Conservation (phyloP, 2,888 invertebrate genomes). For the Morpho helenor region DNA sequence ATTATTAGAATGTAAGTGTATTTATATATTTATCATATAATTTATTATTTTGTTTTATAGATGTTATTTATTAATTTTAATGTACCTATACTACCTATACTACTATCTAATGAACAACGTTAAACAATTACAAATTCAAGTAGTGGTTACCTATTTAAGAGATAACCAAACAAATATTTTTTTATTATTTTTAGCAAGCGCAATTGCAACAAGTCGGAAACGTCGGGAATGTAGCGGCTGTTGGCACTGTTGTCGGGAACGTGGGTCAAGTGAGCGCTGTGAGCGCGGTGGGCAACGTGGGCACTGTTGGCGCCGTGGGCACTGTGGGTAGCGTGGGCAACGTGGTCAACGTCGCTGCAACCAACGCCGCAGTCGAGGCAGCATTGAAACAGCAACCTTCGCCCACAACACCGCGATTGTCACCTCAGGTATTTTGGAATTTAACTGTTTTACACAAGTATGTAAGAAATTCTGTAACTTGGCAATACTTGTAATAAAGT, state of each 20-base stretch:
- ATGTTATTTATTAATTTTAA: no score
- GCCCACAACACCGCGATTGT: conserved; percentile 61
- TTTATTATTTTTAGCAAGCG: conserved; percentile 79
- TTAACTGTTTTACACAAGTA: neutral
- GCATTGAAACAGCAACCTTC: conserved; percentile 65
- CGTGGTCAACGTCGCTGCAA: conserved; percentile 31
- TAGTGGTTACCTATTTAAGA: no score
- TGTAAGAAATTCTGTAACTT: no score
- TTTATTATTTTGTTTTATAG: no score
- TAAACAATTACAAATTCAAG: no score
- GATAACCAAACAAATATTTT: no score
- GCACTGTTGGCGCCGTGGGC: conserved; percentile 36
- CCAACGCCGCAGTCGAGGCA: conserved; percentile 45
- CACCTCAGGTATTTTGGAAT: conserved; percentile 53
- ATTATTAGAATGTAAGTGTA: no score
- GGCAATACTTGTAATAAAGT: no score
- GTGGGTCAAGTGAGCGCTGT: conserved; percentile 41
- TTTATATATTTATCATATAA: no score
- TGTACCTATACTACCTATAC: no score
- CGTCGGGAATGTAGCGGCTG: conserved; percentile 43
- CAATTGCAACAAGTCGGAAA: conserved; percentile 80
- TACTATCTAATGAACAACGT: no score
- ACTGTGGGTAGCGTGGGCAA: conserved; percentile 37
- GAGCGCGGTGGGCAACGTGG: conserved; percentile 33
- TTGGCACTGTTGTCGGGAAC: conserved; percentile 38